phyloP scores from a whole-genome alignment of 2,888 invertebrate genomes.

The Eupithecia insigniata region DNA sequence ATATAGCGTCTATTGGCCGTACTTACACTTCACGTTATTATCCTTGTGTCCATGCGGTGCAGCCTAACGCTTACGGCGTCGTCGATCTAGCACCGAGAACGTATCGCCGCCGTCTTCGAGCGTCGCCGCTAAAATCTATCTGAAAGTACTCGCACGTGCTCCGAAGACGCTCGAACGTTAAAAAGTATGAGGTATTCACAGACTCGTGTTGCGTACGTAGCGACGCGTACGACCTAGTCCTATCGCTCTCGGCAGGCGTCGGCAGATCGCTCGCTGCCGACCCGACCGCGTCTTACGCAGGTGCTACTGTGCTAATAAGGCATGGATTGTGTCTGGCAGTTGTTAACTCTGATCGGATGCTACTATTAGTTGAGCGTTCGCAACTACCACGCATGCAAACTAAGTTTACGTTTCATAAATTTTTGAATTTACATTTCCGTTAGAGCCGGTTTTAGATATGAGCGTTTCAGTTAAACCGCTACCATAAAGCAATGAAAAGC shows the following conservation, averaged over 20 bases:
- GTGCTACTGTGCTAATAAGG: conserved; percentile 19
- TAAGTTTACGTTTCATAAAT: conserved; percentile 30
- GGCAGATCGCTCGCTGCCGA: conserved; percentile 11
- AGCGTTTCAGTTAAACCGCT: conserved; percentile 59
- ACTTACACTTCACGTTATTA: conserved; percentile 68
- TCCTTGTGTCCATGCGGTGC: conserved; percentile 56
- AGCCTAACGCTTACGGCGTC: conserved; percentile 69
- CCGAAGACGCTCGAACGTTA: conserved; percentile 39
- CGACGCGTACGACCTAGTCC: conserved; percentile 25
- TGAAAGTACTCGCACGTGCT: conserved; percentile 78
- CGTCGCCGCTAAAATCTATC: conserved; percentile 70
- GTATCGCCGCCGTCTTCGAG: conserved; percentile 60
- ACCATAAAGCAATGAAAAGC: conserved; percentile 60
- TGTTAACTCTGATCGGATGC: conserved; percentile 39
- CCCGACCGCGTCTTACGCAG: neutral
- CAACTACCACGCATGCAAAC: conserved; percentile 39
- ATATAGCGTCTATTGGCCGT: conserved; percentile 56
- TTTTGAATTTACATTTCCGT: conserved; percentile 31
- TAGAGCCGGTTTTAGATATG: conserved; percentile 40
- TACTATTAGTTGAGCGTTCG: conserved; percentile 40
- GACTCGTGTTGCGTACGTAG: conserved; percentile 6
- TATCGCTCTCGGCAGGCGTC: conserved; percentile 12
- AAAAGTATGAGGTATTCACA: conserved; percentile 21
- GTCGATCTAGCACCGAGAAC: conserved; percentile 63
- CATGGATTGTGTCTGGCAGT: conserved; percentile 37